Evolutionary conservation across 1,140 invertebrate species (phyloP), one percentile per base, ranked within the genome.

Genomic region (Drosophila repletoides): DNA sequence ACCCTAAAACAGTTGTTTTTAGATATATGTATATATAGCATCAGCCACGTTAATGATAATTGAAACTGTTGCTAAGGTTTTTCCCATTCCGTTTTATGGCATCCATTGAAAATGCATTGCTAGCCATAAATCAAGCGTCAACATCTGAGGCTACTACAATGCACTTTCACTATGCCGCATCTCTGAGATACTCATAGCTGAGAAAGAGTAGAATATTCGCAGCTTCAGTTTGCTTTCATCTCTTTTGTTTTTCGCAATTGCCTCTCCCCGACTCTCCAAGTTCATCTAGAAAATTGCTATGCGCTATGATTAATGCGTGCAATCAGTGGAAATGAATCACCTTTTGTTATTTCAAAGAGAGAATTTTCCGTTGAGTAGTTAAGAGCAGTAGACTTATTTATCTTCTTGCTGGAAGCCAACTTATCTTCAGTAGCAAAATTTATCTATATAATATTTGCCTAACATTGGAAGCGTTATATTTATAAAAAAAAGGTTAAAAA

Each of bases 111-210:
- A 53, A 48, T 53, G 59, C 49, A 63, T 55, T 53, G 65, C 31
- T n/a, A 21, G 53, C 29, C 26, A 74, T 74, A 71, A 71, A 74
- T 74, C 71, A 74, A 71, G 55, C 24, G 26, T 12, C 59, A 51
- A 14, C 53, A 52, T 12, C 53, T 56, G 24, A 55, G 48, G 26
- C 34, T 26, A 22, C 31, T 26, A 33, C 4, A 49, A 17, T 67
- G 64, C 67, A 60, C 53, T 71, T 66, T 71, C 53, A 36, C 48
- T 55, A n/a, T n/a, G 7, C 6, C 60, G 46, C 34, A 58, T 46
- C 45, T 71, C 33, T 31, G 33, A 53, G 51, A 58, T 58, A 29
- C 12, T n/a, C n/a, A n/a, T n/a, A n/a, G n/a, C n/a, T n/a, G n/a
- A 10, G 14, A 17, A 10, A 7, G 3, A 21, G 9, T 43, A 41